Evolutionary conservation across 2,888 invertebrate species (phyloP).

Genomic region (Cacoxenus indagator): DNA sequence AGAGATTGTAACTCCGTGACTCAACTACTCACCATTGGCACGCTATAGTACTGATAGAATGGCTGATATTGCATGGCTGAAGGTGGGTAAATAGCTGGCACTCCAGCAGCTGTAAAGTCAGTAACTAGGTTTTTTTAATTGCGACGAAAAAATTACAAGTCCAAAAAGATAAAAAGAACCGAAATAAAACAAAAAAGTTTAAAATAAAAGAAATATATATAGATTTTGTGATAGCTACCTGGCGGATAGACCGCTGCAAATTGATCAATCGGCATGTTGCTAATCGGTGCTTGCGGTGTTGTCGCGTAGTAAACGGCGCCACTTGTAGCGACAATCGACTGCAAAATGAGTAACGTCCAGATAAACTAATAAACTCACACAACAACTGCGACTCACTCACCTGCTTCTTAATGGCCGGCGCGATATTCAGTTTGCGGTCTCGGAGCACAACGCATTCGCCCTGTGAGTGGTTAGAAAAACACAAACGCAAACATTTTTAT

Average conservation of each 20-base stretch:
- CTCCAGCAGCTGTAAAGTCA: conserved; percentile 70
- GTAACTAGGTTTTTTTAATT: conserved; percentile 63
- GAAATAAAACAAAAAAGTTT: conserved; percentile 37
- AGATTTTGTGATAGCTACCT: conserved; percentile 54
- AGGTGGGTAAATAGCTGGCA: conserved; percentile 72
- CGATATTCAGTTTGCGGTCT: conserved; percentile 87
- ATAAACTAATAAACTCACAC: not conserved
- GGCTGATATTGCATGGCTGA: conserved; percentile 72
- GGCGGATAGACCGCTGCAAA: conserved; percentile 72
- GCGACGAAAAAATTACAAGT: conserved; percentile 26
- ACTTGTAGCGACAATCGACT: conserved; percentile 71
- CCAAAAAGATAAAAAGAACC: conserved; percentile 12
- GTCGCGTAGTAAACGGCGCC: conserved; percentile 72
- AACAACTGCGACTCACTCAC: conserved; percentile 63
- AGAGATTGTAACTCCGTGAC: too few species aligned
- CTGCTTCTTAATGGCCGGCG: conserved; percentile 89
- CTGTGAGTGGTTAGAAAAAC: conserved; percentile 62
- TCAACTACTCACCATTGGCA: conserved; percentile 70
- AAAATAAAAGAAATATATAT: conserved; percentile 22
- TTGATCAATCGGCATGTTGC: conserved; percentile 72
- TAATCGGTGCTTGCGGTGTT: conserved; percentile 71
- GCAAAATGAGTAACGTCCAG: conserved; percentile 50
- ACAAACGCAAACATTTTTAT: conserved; percentile 24
- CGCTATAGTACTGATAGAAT: conserved; percentile 72
- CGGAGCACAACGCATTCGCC: conserved; percentile 83